phyloP scores from a whole-genome alignment of 92 coral and sea anemone genomes.

The Galaxea fascicularis region DNA sequence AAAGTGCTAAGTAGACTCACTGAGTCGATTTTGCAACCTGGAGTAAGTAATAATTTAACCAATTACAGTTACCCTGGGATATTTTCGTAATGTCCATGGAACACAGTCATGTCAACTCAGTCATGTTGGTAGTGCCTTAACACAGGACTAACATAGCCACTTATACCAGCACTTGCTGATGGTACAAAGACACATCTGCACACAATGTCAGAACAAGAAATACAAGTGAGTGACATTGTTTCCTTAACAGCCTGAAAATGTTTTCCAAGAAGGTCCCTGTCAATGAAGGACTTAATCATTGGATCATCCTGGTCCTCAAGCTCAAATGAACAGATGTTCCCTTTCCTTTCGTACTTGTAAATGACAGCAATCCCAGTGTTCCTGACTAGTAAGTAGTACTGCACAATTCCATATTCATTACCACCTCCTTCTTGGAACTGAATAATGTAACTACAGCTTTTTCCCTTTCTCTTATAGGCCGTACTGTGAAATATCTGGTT shows the following conservation, averaged over 20 bases:
- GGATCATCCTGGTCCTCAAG: constrained; percentile 53
- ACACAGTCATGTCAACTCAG: background rate
- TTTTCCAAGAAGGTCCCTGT: constrained; percentile 13
- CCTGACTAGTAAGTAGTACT: constrained; percentile 2
- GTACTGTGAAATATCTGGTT: constrained; percentile 36
- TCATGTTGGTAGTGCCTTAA: constrained; percentile 6
- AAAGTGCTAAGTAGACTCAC: background rate
- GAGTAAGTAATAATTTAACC: background rate
- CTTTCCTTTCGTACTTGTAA: background rate
- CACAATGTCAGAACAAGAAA: background rate
- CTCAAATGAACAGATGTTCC: constrained; percentile 15
- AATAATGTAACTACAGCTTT: constrained; percentile 18
- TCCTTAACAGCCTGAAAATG: constrained; percentile 8
- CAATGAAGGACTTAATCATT: constrained; percentile 42
- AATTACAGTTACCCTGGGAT: background rate
- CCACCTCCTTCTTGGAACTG: constrained; percentile 1
- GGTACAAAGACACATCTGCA: constrained; percentile 1
- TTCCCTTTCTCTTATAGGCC: background rate
- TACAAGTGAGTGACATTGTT: background rate
- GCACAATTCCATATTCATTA: background rate
- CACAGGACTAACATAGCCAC: background rate
- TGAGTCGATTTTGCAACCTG: background rate
- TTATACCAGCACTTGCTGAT: background rate
- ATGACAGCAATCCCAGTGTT: constrained; percentile 24
- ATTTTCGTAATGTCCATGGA: background rate